phyloP scores from a whole-genome alignment of 2,113 vertebrate species.

The Numida meleagris region DNA sequence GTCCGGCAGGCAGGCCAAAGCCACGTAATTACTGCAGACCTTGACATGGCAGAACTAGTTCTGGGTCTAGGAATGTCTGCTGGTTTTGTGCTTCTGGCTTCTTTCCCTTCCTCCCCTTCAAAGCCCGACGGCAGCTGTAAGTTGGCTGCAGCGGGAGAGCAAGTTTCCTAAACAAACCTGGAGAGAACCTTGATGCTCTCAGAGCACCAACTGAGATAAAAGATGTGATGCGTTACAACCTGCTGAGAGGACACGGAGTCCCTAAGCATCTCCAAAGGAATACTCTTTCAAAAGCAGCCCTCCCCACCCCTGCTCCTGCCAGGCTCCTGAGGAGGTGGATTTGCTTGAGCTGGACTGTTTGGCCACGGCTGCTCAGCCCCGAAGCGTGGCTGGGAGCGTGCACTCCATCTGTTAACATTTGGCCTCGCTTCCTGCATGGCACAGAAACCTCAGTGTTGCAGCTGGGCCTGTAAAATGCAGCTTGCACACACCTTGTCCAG shows the following conservation, averaged over 20 bases:
- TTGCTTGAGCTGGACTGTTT: slow-evolving; percentile 13
- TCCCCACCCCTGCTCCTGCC: not conserved
- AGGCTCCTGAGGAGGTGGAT: slow-evolving; percentile 15
- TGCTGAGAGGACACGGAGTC: not conserved
- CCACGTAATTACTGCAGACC: slow-evolving; percentile 3
- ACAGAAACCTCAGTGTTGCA: not conserved
- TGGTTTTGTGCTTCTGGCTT: slow-evolving; percentile 6
- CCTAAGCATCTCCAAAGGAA: not conserved
- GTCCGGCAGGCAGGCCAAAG: not conserved
- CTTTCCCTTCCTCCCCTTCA: not conserved
- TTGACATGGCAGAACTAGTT: slow-evolving; percentile 6
- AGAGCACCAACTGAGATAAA: not conserved
- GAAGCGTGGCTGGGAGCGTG: not conserved
- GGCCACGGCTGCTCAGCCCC: not conserved
- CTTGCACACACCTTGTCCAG: not conserved
- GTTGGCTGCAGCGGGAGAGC: not conserved
- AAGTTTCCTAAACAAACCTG: not conserved
- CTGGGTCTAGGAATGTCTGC: not conserved
- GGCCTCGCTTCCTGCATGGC: not conserved
- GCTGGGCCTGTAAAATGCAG: not conserved
- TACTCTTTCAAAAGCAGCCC: not conserved
- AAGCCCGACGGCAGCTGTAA: not conserved
- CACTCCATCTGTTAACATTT: not conserved
- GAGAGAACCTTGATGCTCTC: slow-evolving; percentile 2
- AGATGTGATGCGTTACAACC: not conserved